These are phyloP conservation scores for Temnothorax rugatulus DNA, from an alignment of 2,888 invertebrate species.

Conservation along the genomic window DNA sequence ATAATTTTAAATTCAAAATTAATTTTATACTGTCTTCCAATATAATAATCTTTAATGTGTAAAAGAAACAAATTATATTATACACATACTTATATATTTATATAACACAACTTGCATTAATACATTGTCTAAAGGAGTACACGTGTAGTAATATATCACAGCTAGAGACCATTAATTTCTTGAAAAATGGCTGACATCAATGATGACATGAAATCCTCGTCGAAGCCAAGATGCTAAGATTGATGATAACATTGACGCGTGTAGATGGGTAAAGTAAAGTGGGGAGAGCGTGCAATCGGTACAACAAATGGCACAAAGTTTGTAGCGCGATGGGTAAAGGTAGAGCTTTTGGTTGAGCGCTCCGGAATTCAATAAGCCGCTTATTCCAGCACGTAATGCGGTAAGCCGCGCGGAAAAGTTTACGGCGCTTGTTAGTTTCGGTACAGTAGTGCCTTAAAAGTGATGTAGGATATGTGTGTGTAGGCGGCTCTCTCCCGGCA, in stretches of 20 bases:
- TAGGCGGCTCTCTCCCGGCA: constrained; percentile 66
- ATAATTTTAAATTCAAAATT: neutral
- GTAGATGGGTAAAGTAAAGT: neutral
- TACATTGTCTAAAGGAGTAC: neutral
- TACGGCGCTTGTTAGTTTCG: constrained; percentile 73
- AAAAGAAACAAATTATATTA: neutral
- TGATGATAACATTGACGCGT: constrained; percentile 49
- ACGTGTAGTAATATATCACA: constrained; percentile 31
- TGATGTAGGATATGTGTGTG: constrained; percentile 71
- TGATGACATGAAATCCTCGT: constrained; percentile 39
- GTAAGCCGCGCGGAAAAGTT: constrained; percentile 75
- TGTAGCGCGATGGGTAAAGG: constrained; percentile 52
- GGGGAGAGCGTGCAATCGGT: constrained; percentile 46
- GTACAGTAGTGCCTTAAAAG: constrained; percentile 74
- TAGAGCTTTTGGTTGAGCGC: constrained; percentile 68
- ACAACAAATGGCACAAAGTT: constrained; percentile 59
- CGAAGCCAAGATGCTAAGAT: constrained; percentile 45
- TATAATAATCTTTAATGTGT: neutral
- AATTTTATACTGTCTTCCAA: neutral
- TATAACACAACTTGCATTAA: neutral
- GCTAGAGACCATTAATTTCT: constrained; percentile 31
- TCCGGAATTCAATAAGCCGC: constrained; percentile 74
- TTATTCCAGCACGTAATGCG: constrained; percentile 73
- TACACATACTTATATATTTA: too few species aligned
- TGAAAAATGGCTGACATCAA: constrained; percentile 46